Base-by-base conservation (phyloP, 2,797 vertebrate genomes). In the Myiotriccus ornatus region DNA sequence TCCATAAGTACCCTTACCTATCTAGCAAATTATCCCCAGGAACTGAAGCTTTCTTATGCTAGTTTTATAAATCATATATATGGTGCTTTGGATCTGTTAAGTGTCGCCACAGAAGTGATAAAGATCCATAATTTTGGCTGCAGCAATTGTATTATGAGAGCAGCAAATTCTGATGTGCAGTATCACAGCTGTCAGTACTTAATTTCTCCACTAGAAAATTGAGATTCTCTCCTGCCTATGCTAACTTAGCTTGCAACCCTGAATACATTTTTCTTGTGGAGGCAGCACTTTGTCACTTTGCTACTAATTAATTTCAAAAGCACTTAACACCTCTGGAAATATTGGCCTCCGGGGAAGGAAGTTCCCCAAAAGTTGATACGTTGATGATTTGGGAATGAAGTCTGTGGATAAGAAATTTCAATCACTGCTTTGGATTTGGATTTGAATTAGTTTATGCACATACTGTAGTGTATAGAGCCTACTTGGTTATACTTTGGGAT, bases 161-260 rank as follows among this genome's bases (percentile, higher is more conserved):
- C 86, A 95, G 94, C 94, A 97, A 96, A 94, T 96, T 96, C 91
- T 91, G 94, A 93, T 46, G 23, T 8, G 35, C 96, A 89, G 84
- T 94, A 46, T 92, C 93, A 96, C 96, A 97, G 96, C 95, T 97
- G 97, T 97, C 95, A 93, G 69, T 74, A 74, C 81, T 85, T 43
- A 24, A 27, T 84, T 86, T 71, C 37, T 69, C 53, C 25, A 28
- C 43, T 75, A 28, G 79, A 87, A 93, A 47, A 15, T 8, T 5
- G 47, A 86, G 65, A 30, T 82, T 74, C 28, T 90, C 22, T 47
- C 15, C 39, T 46, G 19, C 49, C 9, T 25, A 3, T 59, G 28
- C 62, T 73, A n/a, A 44, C 23, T 78, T 71, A 62, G 46, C 53
- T 79, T 3, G 3, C 60, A 68, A 5, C n/a, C 77, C 44, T 1